Evolutionary conservation across 2,113 vertebrate genomes (phyloP), one percentile per base, ranked within the genome.

Genomic region (Ibidorhyncha struthersii): DNA sequence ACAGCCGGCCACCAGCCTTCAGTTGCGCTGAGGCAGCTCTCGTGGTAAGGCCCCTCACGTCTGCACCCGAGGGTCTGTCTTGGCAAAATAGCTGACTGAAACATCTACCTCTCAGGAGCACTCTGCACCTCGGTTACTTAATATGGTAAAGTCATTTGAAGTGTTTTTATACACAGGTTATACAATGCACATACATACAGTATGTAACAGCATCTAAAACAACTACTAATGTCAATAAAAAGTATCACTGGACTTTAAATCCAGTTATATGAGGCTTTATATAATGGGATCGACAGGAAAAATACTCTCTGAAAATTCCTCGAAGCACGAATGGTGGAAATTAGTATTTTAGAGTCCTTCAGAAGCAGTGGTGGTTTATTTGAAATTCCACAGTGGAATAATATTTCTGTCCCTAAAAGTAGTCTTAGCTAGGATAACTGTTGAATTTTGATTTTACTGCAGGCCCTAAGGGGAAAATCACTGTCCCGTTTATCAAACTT

Each of bases 21-120:
- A 1, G 34, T 3, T 8, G 36, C 0, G 1, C 73, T 12, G 73
- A 14, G 47, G 40, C 49, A 32, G 76, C 62, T 43, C 52, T n/a
- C 6, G 0, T 4, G 12, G 14, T 14, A 5, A 16, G 29, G 52
- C 70, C 4, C 1, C 38, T 43, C 18, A 9, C 2, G 0, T 25
- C 61, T 58, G 62, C 4, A 30, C 7, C 23, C 1, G 0, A 14
- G 43, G 34, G n/a, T 43, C 40, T 50, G 49, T 50, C 22, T 50
- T 50, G 49, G 49, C 49, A 50, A 50, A 50, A 50, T 13, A 22
- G 49, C 7, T 50, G 49, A 50, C 49, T 50, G 38, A 62, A 84
- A n/a, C n/a, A 36, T 36, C 55, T 43, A 2, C 36, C 56, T 50
- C 47, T 87, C 23, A 21, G 65, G 66, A 86, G 30, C 43, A 3